phyloP scores from a whole-genome alignment of 1,140 invertebrate species.

The Pomacea maculata region DNA sequence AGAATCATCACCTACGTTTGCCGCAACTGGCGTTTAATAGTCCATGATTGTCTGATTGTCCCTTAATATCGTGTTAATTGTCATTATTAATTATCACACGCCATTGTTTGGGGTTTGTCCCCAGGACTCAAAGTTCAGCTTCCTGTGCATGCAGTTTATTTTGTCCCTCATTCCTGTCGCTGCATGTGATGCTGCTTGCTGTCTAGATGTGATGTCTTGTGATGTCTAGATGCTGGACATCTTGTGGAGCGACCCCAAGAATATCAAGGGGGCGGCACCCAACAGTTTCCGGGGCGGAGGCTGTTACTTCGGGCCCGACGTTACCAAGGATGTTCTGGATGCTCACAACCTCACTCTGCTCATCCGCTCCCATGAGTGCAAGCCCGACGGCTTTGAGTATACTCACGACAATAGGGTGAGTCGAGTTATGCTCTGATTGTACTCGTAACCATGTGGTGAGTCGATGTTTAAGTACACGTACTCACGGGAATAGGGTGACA shows the following conservation, averaged over 20 bases:
- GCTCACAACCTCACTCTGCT: slow-evolving; percentile 80
- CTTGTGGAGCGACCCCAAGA: slow-evolving; percentile 90
- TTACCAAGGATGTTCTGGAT: slow-evolving; percentile 80
- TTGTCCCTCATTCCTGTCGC: too few species aligned
- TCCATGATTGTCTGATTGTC: too few species aligned
- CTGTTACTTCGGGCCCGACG: slow-evolving; percentile 89
- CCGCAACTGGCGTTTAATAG: too few species aligned
- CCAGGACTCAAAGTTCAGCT: too few species aligned
- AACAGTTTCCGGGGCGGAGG: slow-evolving; percentile 89
- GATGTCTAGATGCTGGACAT: slow-evolving; percentile 82
- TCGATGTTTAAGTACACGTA: neutral
- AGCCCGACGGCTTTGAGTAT: slow-evolving; percentile 88
- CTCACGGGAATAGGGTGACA: neutral
- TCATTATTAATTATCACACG: too few species aligned
- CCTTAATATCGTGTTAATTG: too few species aligned
- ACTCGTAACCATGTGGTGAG: neutral
- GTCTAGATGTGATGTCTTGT: too few species aligned
- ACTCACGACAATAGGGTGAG: slow-evolving; percentile 81
- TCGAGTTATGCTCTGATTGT: neutral
- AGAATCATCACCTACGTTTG: too few species aligned
- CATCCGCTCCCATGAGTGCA: slow-evolving; percentile 91
- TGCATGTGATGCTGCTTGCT: too few species aligned
- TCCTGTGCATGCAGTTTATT: too few species aligned
- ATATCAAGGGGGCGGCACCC: slow-evolving; percentile 74
- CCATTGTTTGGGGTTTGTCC: too few species aligned